A percentile compares a stretch with the other conserved stretches of the same genome.
phyloP scores from a whole-genome alignment of 1,140 invertebrate genomes.

The Drosophila fuyamai region DNA sequence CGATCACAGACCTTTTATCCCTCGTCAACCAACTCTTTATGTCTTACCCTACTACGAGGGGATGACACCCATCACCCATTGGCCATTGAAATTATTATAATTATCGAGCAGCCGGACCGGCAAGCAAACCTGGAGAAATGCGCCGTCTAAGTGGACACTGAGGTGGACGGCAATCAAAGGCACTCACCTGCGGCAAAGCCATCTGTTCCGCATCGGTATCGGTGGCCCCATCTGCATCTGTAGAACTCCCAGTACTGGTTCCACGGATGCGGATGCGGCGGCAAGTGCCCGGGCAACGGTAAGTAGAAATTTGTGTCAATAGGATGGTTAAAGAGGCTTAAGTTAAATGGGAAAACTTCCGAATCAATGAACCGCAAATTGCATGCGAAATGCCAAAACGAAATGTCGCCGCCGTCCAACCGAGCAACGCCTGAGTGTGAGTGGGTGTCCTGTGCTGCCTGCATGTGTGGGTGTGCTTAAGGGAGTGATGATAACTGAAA shows the following conservation, averaged over 20 bases:
- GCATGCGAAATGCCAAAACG: constrained; percentile 84
- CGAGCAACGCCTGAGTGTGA: constrained; percentile 10
- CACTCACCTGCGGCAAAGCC: constrained; percentile 6
- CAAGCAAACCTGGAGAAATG: background rate
- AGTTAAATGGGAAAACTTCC: constrained; percentile 85
- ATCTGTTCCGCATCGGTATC: constrained; percentile 1
- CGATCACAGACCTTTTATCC: constrained; percentile 1
- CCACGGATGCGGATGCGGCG: constrained; percentile 1
- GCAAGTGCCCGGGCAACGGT: constrained; percentile 47
- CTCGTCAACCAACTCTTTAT: too few species aligned
- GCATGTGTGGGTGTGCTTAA: constrained; percentile 7
- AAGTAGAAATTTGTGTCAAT: constrained; percentile 83
- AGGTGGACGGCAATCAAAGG: constrained; percentile 29
- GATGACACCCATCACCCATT: background rate
- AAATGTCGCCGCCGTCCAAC: constrained; percentile 67
- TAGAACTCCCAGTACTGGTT: background rate
- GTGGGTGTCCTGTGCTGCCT: constrained; percentile 13
- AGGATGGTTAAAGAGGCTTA: constrained; percentile 85
- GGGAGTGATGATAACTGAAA: constrained; percentile 39
- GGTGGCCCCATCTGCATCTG: background rate
- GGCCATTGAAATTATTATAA: constrained; percentile 47
- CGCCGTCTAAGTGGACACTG: constrained; percentile 23
- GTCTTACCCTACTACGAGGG: too few species aligned
- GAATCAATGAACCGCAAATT: constrained; percentile 84
- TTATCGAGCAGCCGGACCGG: constrained; percentile 29